A percentile compares a stretch with the other conserved stretches of the same genome.
Evolutionary conservation across 2,888 invertebrate genomes (phyloP).

Genomic region (Nymphalis c-album): DNA sequence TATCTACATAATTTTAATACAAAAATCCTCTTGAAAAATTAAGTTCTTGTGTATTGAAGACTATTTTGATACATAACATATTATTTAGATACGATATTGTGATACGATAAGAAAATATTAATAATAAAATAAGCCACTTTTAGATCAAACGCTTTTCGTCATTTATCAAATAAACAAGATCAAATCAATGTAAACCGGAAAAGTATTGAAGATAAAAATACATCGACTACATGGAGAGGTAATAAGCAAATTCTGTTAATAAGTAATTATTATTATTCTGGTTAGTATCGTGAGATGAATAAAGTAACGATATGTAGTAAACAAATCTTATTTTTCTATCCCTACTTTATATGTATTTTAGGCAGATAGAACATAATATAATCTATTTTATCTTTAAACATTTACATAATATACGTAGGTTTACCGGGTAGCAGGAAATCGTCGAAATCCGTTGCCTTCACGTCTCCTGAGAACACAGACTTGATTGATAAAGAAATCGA

Average conservation of each 20-base stretch:
- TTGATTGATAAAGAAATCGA: conserved; percentile 44
- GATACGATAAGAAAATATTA: too few species aligned
- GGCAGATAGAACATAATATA: neutral
- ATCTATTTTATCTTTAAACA: conserved; percentile 1
- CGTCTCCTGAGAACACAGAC: conserved; percentile 51
- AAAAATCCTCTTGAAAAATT: neutral
- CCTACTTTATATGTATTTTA: neutral
- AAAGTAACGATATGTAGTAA: neutral
- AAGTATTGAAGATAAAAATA: conserved; percentile 55
- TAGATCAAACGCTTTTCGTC: conserved; percentile 41
- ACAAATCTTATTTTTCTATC: too few species aligned
- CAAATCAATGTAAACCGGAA: conserved; percentile 46
- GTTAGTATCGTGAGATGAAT: neutral
- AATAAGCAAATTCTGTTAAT: conserved; percentile 10
- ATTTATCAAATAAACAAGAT: conserved; percentile 37
- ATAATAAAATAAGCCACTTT: conserved; percentile 19
- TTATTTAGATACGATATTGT: neutral
- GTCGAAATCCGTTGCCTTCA: conserved; percentile 70
- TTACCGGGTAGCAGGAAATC: conserved; percentile 56
- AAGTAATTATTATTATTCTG: neutral
- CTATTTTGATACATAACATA: neutral
- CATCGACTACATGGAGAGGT: conserved; percentile 61
- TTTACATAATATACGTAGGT: conserved; percentile 7
- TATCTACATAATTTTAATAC: neutral
- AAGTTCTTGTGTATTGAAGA: neutral